Percentiles rank a stretch among this genome's conserved stretches.
These are phyloP conservation scores for Tragelaphus buxtoni DNA, from an alignment of 2,113 vertebrate genomes.

Conservation along the genomic window DNA sequence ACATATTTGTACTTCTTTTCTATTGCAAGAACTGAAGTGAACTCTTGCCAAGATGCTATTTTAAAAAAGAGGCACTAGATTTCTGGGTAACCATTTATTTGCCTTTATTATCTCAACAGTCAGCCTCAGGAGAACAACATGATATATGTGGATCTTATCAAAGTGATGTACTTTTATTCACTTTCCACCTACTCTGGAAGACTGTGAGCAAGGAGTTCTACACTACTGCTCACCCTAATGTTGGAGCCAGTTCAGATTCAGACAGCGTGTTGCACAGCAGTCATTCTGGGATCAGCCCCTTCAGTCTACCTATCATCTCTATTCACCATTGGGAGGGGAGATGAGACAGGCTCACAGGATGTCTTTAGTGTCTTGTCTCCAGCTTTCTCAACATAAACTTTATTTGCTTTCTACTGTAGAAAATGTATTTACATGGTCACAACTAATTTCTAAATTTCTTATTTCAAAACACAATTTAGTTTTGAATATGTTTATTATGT, in stretches of 20 bases:
- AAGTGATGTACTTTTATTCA: neutral
- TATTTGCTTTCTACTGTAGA: neutral
- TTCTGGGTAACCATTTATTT: neutral
- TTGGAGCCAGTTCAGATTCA: neutral
- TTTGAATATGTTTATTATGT: neutral
- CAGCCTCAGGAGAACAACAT: neutral
- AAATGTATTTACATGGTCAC: neutral
- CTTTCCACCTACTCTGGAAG: neutral
- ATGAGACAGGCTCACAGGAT: neutral
- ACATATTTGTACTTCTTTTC: neutral
- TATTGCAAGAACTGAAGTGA: neutral
- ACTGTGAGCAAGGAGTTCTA: neutral
- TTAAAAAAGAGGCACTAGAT: neutral
- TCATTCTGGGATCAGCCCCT: neutral
- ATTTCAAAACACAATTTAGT: neutral
- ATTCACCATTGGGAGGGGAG: neutral
- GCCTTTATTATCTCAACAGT: neutral
- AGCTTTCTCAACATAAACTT: neutral
- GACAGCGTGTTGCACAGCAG: fast-evolving
- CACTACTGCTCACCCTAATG: fast-evolving
- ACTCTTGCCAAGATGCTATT: neutral
- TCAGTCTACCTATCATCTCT: neutral
- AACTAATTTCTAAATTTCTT: neutral
- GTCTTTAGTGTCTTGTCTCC: neutral
- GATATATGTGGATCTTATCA: neutral